Evolutionary conservation across 2,113 vertebrate species (phyloP), one percentile per base, ranked within the genome.

Genomic region (Eurypyga helias): DNA sequence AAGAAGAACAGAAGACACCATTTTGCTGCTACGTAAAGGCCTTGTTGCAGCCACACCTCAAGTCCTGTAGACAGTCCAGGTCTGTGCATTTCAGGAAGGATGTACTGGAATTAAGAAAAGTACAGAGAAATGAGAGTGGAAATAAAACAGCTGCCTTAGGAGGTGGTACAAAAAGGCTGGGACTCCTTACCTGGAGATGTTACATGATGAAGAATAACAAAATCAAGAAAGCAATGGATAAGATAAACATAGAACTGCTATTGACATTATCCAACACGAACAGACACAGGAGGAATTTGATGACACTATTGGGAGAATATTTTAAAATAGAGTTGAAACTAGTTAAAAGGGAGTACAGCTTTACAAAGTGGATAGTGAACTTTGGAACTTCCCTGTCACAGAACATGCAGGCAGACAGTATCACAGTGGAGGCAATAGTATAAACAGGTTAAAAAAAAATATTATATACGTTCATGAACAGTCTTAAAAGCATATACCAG

Each of bases 331-430:
- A 57, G 5, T 60, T 77, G n/a, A 51, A 65, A 34, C 23, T 13
- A 17, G 4, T 61, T 49, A 64, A 54, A 78, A 60, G 33, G 61
- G 10, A 83, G 18, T 19, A 57, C 31, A 65, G 14, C 5, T 75
- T 77, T 46, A 49, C 24, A 13, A 71, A 76, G 36, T 2, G 6
- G 3, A 4, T 36, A 64, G 12, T 28, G n/a, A 91, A 14, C 8
- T 51, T 49, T 11, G 31, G 10, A 45, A 45, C 6, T 23, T 19
- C 4, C 2, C 15, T 75, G 46, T 41, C 55, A 16, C 33, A 28
- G 21, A 10, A n/a, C 1, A 0, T 14, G 8, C 36, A 31, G 28
- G 24, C 26, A 73, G 17, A 31, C 0, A 0, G 14, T 10, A 11
- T 46, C 49, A 78, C 38, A 78, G 11, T 20, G 7, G 14, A 83